Percentiles rank a stretch among this genome's conserved stretches.
Conservation (phyloP, 2,113 vertebrate species). For the Shinisaurus crocodilurus region DNA sequence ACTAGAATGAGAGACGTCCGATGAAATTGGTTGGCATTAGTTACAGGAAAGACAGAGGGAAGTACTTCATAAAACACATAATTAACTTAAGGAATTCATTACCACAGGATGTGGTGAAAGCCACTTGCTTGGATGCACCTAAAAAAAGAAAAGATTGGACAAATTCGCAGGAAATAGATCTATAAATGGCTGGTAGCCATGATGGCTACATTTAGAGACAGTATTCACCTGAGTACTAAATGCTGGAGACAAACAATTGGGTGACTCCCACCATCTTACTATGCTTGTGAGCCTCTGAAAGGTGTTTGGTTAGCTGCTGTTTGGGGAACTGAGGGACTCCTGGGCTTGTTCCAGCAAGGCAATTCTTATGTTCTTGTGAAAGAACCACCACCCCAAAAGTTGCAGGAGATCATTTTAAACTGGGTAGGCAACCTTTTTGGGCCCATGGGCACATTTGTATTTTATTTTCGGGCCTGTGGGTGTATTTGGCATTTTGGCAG, state of each 20-base stretch:
- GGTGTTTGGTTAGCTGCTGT: neutral
- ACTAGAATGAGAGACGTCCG: too few species aligned
- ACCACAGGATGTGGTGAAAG: neutral
- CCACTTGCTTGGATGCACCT: neutral
- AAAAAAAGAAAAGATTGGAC: neutral
- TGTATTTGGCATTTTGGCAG: too few species aligned
- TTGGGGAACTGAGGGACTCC: neutral
- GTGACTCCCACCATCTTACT: neutral
- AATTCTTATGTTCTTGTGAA: neutral
- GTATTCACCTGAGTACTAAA: neutral
- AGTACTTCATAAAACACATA: neutral
- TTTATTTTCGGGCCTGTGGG: too few species aligned
- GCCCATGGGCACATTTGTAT: too few species aligned
- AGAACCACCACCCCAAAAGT: neutral
- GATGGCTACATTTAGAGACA: neutral
- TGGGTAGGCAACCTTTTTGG: too few species aligned
- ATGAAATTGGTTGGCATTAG: neutral
- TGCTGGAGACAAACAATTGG: neutral
- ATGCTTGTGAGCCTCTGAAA: neutral
- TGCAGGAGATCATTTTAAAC: too few species aligned
- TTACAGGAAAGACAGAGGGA: neutral
- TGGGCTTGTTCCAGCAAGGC: neutral
- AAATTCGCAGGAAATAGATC: neutral
- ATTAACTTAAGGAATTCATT: neutral
- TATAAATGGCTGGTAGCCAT: neutral